Evolutionary conservation across 2,888 invertebrate genomes (phyloP), one percentile per base, ranked within the genome.

Genomic region (Drosophila recens): DNA sequence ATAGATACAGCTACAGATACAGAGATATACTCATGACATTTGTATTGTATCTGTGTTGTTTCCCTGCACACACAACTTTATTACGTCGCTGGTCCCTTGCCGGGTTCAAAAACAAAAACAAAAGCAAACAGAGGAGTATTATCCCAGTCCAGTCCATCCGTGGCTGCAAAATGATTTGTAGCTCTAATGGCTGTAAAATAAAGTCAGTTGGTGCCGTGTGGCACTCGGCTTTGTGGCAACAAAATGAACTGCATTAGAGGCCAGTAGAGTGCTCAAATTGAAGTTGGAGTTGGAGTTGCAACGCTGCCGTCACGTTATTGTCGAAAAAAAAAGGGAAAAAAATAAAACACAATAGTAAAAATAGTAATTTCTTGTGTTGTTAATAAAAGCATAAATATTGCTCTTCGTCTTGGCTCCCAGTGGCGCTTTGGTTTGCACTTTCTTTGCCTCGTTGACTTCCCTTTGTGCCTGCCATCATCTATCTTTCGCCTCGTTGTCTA

Each of bases 121-220:
- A 40, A 17, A 49, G 38, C 40, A 49, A 51, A 36, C 27, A 4
- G 23, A 17, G 43, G 46, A 63, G 63, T 76, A 69, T 53, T 52
- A 62, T 68, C 43, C 66, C 87, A 67, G 36, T n/a, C 66, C 87
- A 67, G 36, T 13, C 69, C 52, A 75, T 54, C 49, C 64, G 61
- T 65, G 27, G 57, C 77, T 48, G 79, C 89, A 78, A 86, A 90
- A 90, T 86, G 85, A 86, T 90, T 86, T 86, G 88, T 90, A 57
- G 75, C 78, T 75, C 73, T 73, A 82, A 85, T 79, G 70, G 75
- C 46, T 72, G 58, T 62, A 68, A 62, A 80, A 52, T 62, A 64
- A 62, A 80, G 82, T 69, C 65, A 63, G 64, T 58, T 67, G 34
- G 59, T 45, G 74, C 74, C 65, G 58, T 70, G 59, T 48, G 63